These are phyloP conservation scores for Echeneis naucrates DNA, from an alignment of 2,797 vertebrate genomes.

Conservation along the genomic window DNA sequence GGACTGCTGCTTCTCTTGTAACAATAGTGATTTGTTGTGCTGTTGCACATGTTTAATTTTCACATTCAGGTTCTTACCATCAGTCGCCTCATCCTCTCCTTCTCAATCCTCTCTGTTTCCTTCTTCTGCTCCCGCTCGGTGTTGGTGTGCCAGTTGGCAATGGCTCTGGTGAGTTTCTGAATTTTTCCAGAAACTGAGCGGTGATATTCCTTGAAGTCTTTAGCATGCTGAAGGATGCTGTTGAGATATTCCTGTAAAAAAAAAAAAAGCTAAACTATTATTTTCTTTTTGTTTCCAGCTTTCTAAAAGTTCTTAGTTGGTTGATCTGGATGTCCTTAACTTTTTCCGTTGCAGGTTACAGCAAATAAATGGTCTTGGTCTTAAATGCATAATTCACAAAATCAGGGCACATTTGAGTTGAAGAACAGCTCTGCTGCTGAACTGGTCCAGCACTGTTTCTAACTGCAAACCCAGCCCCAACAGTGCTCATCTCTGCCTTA, in stretches of 20 bases:
- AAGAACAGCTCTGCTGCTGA: neutral
- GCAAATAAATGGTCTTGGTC: neutral
- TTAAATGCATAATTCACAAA: neutral
- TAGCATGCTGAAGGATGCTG: constrained; percentile 97
- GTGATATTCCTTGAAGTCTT: constrained; percentile 99
- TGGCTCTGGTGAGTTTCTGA: constrained; percentile 94
- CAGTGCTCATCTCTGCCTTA: neutral
- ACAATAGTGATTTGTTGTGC: too few species aligned
- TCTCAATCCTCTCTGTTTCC: constrained; percentile 97
- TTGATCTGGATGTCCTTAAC: neutral
- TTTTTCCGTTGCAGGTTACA: neutral
- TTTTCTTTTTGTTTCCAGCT: neutral
- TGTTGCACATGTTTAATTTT: too few species aligned
- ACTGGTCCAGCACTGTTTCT: neutral
- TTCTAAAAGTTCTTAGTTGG: neutral
- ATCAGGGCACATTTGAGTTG: neutral
- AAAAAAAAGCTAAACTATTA: neutral
- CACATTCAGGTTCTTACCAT: constrained; percentile 85
- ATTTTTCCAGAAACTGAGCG: constrained; percentile 95
- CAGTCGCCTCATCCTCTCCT: constrained; percentile 96
- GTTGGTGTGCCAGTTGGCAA: constrained; percentile 97
- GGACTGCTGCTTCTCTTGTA: neutral
- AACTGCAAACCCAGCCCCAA: neutral
- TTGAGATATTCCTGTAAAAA: constrained; percentile 94
- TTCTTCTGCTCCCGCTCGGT: constrained; percentile 98